Base-by-base conservation (phyloP, 2,888 invertebrate genomes). In the Syritta pipiens region DNA sequence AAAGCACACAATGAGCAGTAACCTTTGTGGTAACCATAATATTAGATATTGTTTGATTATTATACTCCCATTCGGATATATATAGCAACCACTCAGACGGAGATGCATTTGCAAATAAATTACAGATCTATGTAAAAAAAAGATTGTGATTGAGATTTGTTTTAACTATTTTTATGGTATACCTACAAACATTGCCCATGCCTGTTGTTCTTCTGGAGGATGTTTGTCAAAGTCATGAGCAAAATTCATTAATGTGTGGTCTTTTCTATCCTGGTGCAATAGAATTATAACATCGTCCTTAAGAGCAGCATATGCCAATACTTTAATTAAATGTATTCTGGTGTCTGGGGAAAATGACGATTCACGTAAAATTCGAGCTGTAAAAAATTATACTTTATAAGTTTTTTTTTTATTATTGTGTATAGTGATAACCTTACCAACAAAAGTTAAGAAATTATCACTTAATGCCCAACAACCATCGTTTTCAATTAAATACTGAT, bases 391-490 rank as follows among this genome's bases (percentile, higher is more conserved):
- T 28, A 28, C 28, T 9, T 4, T 4, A 28, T 6, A 17, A 37
- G 17, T 3, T 10, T 22, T 7, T n/a, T n/a, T n/a, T n/a, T n/a
- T n/a, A 6, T 4, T 0, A 7, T 7, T 3, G 17, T 4, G 14
- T 24, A n/a, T 12, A n/a, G n/a, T n/a, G n/a, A n/a, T n/a, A n/a
- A n/a, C n/a, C 30, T 55, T 81, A 83, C 83, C 95, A 69, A 97
- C 92, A 86, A 96, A 95, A 62, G 91, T 90, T 42, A 96, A 91
- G 89, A 97, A 97, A 83, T 94, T 94, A 84, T 97, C 97, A 6
- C 96, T 95, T 17, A 97, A 91, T 65, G 96, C 96, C 97, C 97
- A 97, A 84, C 96, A 95, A 67, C 97, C 97, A 86, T 97, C 96
- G 83, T 95, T 95, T 83, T 94, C 94, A 83, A 96, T 90, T 87